Evolutionary conservation across 1,140 invertebrate species (phyloP), one percentile per base, ranked within the genome.

Genomic region (Tachypleus tridentatus): DNA sequence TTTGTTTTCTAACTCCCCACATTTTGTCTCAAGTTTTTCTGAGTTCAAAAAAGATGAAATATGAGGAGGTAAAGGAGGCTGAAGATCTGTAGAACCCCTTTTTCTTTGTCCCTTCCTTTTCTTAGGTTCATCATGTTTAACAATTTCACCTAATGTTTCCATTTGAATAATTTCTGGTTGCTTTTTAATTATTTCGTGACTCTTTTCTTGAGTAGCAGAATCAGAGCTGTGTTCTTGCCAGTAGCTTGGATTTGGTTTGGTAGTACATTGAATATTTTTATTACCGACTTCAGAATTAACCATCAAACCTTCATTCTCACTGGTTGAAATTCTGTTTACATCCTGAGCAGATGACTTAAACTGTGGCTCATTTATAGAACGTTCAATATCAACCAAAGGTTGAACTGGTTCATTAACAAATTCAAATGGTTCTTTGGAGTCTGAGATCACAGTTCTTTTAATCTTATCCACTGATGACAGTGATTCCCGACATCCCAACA

Each of bases 51-150:
- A 6, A 48, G 10, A 47, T 29, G 29, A 29, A 7, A 54, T 7
- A n/a, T 7, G 53, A 7, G 53, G 53, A 54, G 3, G 53, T 1
- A 8, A 54, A 51, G 9, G 8, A 11, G 29, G 8, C 3, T 54
- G 58, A 61, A 50, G 11, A 61, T 70, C 65, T 11, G 63, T 65
- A 49, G 67, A 70, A 48, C 29, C 60, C 54, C 70, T 72, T 59
- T 72, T 72, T 51, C 62, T 69, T 47, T 69, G 61, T 49, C 71
- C 69, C 64, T 69, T 59, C 58, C 68, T 67, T 52, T 61, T 68
- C 29, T 56, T 66, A 3, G 66, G 58, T 49, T 67, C 67, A 53
- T 63, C 60, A 48, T 65, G 65, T 29, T 29, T 29, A 0, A 29
- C 53, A n/a, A n/a, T 48, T 48, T 9, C 64, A 52, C n/a, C 60